Evolutionary conservation across 2,888 invertebrate genomes (phyloP).

Genomic region (Rotaria socialis): DNA sequence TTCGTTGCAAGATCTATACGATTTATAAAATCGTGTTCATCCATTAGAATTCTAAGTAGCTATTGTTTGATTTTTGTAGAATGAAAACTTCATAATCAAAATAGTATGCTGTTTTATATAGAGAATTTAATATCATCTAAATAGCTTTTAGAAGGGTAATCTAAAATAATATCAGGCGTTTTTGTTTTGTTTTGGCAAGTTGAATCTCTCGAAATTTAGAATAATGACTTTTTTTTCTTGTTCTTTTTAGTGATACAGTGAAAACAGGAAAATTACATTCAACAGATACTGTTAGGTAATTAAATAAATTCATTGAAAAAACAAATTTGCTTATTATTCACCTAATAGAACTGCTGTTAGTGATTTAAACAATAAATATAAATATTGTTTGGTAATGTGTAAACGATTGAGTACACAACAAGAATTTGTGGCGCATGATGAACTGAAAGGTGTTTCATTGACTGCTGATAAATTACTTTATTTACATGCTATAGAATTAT

Average conservation of each 20-base stretch:
- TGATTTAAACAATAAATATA: slow-evolving; percentile 44
- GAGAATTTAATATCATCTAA: too few species aligned
- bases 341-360: not conserved
- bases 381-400: slow-evolving; percentile 69
- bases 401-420: slow-evolving; percentile 74
- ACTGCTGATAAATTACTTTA: slow-evolving; percentile 93
- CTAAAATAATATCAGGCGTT: too few species aligned
- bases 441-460: slow-evolving; percentile 55
- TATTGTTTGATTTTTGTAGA: too few species aligned
- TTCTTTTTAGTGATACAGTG: not conserved
- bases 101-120: too few species aligned
- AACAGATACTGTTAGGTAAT: not conserved
- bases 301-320: not conserved
- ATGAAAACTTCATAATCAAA: too few species aligned
- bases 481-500: slow-evolving; percentile 94
- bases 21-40: too few species aligned
- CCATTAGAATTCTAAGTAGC: too few species aligned
- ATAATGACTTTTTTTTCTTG: too few species aligned
- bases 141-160: too few species aligned
- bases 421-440: slow-evolving; percentile 59
- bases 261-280: not conserved
- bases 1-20: too few species aligned
- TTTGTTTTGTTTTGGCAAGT: too few species aligned
- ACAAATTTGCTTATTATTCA: not conserved
- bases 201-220: too few species aligned